A percentile compares a stretch with the other conserved stretches of the same genome.
Evolutionary conservation across 2,797 vertebrate species (phyloP).

Genomic region (Saxicola maurus): DNA sequence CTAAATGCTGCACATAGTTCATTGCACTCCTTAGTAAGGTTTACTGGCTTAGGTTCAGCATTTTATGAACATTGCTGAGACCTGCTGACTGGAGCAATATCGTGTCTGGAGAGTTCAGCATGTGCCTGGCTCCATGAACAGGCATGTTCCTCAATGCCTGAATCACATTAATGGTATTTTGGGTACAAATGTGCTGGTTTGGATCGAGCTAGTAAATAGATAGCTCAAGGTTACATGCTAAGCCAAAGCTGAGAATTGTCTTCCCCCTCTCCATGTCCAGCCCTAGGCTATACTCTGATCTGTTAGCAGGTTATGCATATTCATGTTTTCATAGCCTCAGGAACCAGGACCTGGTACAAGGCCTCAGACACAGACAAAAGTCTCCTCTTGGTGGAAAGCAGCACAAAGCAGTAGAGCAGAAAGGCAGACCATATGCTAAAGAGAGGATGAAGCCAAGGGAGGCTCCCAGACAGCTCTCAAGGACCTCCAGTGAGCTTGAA

Average conservation of each 20-base stretch:
- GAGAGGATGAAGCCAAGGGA: neutral
- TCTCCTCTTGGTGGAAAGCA: conserved; percentile 1
- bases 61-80: neutral
- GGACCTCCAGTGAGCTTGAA: neutral
- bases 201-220: neutral
- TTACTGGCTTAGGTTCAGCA: neutral
- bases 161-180: neutral
- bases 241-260: neutral
- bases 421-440: neutral
- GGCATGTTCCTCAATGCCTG: neutral
- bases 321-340: conserved; percentile 35
- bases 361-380: neutral
- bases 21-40: neutral
- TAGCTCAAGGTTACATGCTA: neutral
- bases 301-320: neutral
- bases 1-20: neutral
- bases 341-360: neutral
- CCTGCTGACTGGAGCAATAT: neutral
- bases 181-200: neutral
- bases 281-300: conserved; percentile 29
- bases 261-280: neutral
- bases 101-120: neutral
- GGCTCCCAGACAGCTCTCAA: neutral
- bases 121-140: neutral
- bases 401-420: neutral